Evolutionary conservation across 2,888 invertebrate genomes (phyloP), one percentile per base, ranked within the genome.

Genomic region (Apotomis capreana): DNA sequence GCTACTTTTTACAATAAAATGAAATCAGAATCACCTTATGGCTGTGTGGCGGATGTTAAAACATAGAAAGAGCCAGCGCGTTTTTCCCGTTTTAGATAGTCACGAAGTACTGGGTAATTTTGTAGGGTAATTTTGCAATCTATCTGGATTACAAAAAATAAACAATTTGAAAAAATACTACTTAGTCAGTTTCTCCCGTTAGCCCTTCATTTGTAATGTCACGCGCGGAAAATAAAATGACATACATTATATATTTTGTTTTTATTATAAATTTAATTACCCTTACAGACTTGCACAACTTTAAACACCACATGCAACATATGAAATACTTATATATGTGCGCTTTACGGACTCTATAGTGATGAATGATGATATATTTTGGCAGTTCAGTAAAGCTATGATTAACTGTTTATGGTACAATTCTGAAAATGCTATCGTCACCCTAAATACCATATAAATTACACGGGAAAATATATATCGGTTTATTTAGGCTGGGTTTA

Each of bases 191-290:
- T 26, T 26, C 26, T 26, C 26, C 26, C 26, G 26, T 26, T 26
- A 26, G 26, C 26, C 26, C 2, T 26, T 26, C 26, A 26, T 26
- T 26, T 26, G 40, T 6, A 40, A 40, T 40, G 5, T 36, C 55
- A 58, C 40, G 49, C 3, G 49, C 8, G 40, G 15, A 26, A 67
- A 58, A 67, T 13, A 58, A 57, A 49, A 55, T 49, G 3, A 6
- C 46, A 9, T 10, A 58, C 5, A 12, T 49, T 13, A 52, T 60
- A 6, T 36, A 37, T 44, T 49, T 5, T 0, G 12, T 60, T 72
- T 72, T 64, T 70, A 70, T 71, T 68, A 68, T 68, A 63, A 72
- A 72, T 72, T 72, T 72, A 72, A 52, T 55, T 68, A 58, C 72
- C 58, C 68, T 72, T 72, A 72, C 58, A 68, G 57, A 54, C 13